Base-by-base conservation (phyloP, 2,888 invertebrate genomes). In the Chalcosyrphus nemorum region DNA sequence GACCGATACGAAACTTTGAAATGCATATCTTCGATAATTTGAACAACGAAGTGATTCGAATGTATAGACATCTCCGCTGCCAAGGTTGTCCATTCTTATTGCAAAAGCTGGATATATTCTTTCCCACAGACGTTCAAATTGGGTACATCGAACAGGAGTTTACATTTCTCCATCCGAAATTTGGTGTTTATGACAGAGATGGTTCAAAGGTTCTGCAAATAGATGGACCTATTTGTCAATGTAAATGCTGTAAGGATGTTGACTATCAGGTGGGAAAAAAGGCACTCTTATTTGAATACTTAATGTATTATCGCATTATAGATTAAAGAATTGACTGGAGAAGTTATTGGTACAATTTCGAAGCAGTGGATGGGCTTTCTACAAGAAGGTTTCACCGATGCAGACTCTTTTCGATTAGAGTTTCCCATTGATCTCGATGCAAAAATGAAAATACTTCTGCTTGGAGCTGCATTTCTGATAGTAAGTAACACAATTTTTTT, bases 21-120 rank as follows among this genome's bases (percentile, higher is more conserved):
- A 63, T 74, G 63, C 32, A 63, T 13, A 7, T 74, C 4, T 24
- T 32, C 5, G 72, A 74, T 63, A 74, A 74, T 6, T 45, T 54
- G n/a, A 63, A 63, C n/a, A 63, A 74, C 24, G 29, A 74, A 2
- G 72, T 74, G n/a, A 74, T 74, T 32, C 52, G 54, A 21, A 74
- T 74, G 63, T 19, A 54, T 11, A 19, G 63, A 2, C 63, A 54
- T 11, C 5, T 54, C 15, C 7, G 13, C 7, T 45, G 61, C n/a
- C 5, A 5, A 4, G 13, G 52, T 2, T 52, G 52, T 41, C 66
- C 66, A 7, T 52, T 66, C 13, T 45, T 21, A 21, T 3, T 43
- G 24, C 21, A 74, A 0, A 54, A 54, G 32, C 41, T 74, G 1
- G 72, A 74, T 0, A 17, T 74, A 29, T 74, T 63, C 13, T 63